phyloP scores from a whole-genome alignment of 2,797 vertebrate species.

The Onychomys arenicola region DNA sequence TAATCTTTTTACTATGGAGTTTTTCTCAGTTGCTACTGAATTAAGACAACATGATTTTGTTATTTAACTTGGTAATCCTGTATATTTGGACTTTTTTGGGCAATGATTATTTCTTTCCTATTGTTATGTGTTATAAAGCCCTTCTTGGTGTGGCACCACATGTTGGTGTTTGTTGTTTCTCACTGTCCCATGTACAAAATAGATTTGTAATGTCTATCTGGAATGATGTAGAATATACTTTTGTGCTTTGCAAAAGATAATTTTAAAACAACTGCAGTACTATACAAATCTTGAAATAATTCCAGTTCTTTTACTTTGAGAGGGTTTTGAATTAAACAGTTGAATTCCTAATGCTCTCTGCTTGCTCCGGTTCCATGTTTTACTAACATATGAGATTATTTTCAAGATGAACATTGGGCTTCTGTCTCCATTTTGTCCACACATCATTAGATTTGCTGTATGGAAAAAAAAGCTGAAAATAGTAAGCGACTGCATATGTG shows the following conservation, averaged over 20 bases:
- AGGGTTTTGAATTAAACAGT: constrained; percentile 26
- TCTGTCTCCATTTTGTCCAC: background rate
- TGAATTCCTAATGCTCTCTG: background rate
- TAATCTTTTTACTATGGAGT: background rate
- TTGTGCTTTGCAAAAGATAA: background rate
- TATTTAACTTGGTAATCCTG: background rate
- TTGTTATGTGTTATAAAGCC: background rate
- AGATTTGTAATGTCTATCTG: background rate
- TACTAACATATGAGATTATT: background rate
- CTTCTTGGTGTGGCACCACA: rapidly evolving
- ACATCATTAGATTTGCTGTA: background rate
- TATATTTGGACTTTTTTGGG: constrained; percentile 3
- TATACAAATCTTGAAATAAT: background rate
- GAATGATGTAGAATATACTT: constrained; percentile 32
- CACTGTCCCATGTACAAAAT: background rate
- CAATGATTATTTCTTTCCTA: background rate
- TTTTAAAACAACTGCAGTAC: background rate
- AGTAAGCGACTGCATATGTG: background rate
- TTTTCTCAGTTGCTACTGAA: background rate
- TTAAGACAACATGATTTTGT: constrained; percentile 23
- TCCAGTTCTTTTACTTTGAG: background rate
- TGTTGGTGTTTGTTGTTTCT: constrained; percentile 8
- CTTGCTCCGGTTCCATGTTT: background rate
- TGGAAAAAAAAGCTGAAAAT: background rate
- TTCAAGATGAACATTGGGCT: background rate